Conservation (phyloP, 2,888 invertebrate species). For the Conistra vaccinii region DNA sequence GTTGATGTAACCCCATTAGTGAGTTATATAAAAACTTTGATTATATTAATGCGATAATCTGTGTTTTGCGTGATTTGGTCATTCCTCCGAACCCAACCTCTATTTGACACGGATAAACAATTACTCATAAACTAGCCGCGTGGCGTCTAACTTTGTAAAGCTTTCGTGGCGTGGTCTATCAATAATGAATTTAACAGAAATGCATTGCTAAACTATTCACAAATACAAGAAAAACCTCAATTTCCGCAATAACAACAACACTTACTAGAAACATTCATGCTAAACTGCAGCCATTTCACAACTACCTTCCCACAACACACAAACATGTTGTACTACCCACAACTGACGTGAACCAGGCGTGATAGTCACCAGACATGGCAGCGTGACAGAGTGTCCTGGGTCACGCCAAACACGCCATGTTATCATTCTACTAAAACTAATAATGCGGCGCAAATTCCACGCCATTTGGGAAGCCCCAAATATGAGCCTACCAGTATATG, state of each 20-base stretch:
- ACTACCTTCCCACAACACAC: constrained; percentile 20
- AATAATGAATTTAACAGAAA: background rate
- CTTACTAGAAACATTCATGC: background rate
- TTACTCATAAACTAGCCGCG: background rate
- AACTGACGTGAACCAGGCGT: constrained; percentile 22
- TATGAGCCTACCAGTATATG: background rate
- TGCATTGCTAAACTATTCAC: constrained; percentile 13
- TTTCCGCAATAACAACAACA: constrained; percentile 20
- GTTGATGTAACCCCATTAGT: constrained; percentile 29
- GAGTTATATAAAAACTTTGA: constrained; percentile 8
- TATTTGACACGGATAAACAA: constrained; percentile 11
- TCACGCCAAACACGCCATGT: constrained; percentile 53
- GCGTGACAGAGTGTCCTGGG: constrained; percentile 39
- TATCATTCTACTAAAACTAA: constrained; percentile 43
- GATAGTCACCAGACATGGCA: constrained; percentile 47
- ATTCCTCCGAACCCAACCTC: background rate
- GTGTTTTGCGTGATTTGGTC: background rate
- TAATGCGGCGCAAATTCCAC: constrained; percentile 21
- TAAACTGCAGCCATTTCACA: constrained; percentile 14
- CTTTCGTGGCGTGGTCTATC: background rate
- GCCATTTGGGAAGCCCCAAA: constrained; percentile 3
- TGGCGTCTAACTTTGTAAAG: too few relatives aligned
- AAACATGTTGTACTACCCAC: constrained; percentile 33
- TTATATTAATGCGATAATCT: background rate
- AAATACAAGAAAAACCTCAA: constrained; percentile 18